These are phyloP conservation scores for Tragelaphus buxtoni DNA, from an alignment of 2,113 vertebrate species.

Conservation along the genomic window DNA sequence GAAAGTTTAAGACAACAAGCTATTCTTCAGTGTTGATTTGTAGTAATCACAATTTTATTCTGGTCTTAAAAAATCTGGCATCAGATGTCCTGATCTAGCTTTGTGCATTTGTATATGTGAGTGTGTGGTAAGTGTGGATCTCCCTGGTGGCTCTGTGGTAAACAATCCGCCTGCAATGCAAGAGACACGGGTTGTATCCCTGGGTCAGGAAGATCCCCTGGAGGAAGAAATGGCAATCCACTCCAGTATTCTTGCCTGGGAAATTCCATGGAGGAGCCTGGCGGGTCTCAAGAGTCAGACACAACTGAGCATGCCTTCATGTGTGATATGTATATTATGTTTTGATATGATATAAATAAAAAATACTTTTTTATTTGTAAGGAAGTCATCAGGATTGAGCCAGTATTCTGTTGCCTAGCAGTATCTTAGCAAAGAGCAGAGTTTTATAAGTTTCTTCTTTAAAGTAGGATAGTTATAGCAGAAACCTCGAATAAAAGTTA, in stretches of 20 bases:
- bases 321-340: not conserved
- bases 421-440: not conserved
- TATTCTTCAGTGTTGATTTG: conserved; percentile 70
- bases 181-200: not conserved
- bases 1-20: conserved; percentile 69
- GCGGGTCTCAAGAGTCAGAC: not conserved
- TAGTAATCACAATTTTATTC: conserved; percentile 81
- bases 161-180: not conserved
- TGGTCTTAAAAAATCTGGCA: conserved; percentile 46
- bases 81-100: not conserved
- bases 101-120: rapidly evolving
- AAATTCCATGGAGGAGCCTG: not conserved
- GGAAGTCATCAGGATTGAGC: not conserved
- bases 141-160: not conserved
- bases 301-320: not conserved
- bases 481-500: not conserved
- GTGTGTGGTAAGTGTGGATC: not conserved
- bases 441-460: not conserved
- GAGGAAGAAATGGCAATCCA: not conserved
- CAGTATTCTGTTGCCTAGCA: not conserved
- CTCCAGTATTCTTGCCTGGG: not conserved
- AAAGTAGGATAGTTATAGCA: not conserved
- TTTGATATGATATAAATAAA: conserved; percentile 58
- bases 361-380: not conserved
- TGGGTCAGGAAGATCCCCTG: not conserved